Evolutionary conservation across 2,888 invertebrate species (phyloP).

Genomic region (Aspidiotus destructor): DNA sequence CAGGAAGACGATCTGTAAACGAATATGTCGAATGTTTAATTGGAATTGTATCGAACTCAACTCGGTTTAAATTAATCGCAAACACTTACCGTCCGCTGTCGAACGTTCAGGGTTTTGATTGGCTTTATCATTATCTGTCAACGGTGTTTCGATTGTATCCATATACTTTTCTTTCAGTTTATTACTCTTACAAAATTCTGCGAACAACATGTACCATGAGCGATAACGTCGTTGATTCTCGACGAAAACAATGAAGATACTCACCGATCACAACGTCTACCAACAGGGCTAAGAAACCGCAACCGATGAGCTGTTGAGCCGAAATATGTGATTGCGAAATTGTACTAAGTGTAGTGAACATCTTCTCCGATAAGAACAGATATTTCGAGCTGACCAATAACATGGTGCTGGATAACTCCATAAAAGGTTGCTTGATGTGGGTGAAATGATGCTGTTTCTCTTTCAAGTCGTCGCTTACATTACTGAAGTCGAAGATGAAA

Average conservation of each 20-base stretch:
- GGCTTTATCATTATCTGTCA: conserved; percentile 47
- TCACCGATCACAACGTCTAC: conserved; percentile 21
- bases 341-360: conserved; percentile 11
- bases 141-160: conserved; percentile 8
- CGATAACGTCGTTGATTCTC: neutral
- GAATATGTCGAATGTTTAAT: too few species aligned
- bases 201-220: neutral
- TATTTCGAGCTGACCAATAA: conserved; percentile 17
- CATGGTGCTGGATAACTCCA: conserved; percentile 7
- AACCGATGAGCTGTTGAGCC: conserved; percentile 21
- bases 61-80: too few species aligned
- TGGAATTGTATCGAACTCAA: too few species aligned
- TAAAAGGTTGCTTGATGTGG: conserved; percentile 8
- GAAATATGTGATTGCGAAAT: conserved; percentile 25
- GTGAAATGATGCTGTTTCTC: conserved; percentile 17
- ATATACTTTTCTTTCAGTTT: conserved; percentile 19
- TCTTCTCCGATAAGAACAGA: conserved; percentile 24
- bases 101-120: conserved; percentile 37
- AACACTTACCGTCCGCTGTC: conserved; percentile 35
- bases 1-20: conserved; percentile 40
- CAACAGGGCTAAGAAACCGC: conserved; percentile 16
- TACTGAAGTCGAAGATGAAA: neutral
- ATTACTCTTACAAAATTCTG: conserved; percentile 22
- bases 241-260: neutral
- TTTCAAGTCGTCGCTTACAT: conserved; percentile 21